Base-by-base conservation (phyloP, 2,888 invertebrate species). In the Lepidonotus clava region DNA sequence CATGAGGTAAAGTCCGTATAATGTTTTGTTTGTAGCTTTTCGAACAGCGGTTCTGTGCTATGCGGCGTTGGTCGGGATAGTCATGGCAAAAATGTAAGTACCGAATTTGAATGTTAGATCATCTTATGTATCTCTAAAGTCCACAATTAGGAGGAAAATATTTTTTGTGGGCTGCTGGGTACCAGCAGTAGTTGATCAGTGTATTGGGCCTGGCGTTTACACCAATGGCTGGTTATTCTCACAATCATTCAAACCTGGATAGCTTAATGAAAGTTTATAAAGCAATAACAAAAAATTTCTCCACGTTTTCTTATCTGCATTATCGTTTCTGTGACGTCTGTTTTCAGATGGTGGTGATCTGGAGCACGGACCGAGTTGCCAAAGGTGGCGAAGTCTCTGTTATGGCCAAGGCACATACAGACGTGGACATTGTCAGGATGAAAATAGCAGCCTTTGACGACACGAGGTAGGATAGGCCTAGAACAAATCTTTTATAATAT, bases 41-140 rank as follows among this genome's bases (percentile, higher is more conserved):
- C 94, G 46, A 90, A 92, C 67, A 92, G 91, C 88, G 94, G 93
- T n/a, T 90, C 89, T 87, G 87, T 93, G 24, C 87, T 94, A n/a
- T 93, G 93, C 91, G 93, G 94, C 61, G 93, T 93, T 46, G 94
- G 94, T 4, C 93, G 92, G 87, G 94, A 94, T 88, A 90, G 89
- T n/a, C 93, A 94, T 87, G 92, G 93, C 11, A 93, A 92, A 91
- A 93, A 92, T 91, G 93, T 93, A 89, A 92, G 92, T 89, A 36
- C n/a, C n/a, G n/a, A n/a, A n/a, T n/a, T n/a, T n/a, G n/a, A n/a
- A n/a, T n/a, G n/a, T n/a, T n/a, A n/a, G n/a, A n/a, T n/a, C n/a
- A n/a, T n/a, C n/a, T n/a, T n/a, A n/a, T n/a, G n/a, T n/a, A n/a
- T n/a, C n/a, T n/a, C n/a, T n/a, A n/a, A n/a, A n/a, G n/a, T n/a